These are phyloP conservation scores for Hemithea aestivaria DNA, from an alignment of 2,888 invertebrate species.

Conservation along the genomic window DNA sequence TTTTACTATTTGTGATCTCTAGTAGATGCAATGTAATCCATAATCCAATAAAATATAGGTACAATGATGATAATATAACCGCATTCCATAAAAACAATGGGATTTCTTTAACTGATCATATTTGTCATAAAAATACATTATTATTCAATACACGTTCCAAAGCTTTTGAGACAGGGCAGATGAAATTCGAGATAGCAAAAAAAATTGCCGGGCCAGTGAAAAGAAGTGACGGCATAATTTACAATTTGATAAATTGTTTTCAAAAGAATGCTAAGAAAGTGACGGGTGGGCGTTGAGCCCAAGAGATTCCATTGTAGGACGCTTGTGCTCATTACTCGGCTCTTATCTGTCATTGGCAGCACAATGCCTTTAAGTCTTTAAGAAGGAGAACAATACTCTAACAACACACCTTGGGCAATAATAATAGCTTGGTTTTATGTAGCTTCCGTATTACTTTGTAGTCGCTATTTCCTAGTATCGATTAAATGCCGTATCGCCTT, in stretches of 20 bases:
- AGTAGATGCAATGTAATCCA: too few relatives aligned
- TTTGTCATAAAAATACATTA: background rate
- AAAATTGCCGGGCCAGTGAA: slow-evolving; percentile 2
- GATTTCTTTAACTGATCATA: too few relatives aligned
- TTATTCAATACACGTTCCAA: background rate
- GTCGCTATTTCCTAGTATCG: background rate
- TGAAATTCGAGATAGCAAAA: slow-evolving; percentile 1
- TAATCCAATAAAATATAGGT: too few relatives aligned
- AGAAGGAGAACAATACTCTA: slow-evolving; percentile 53
- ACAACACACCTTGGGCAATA: slow-evolving; percentile 49
- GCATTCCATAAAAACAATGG: too few relatives aligned
- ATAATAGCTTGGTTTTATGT: slow-evolving; percentile 36
- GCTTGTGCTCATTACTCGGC: slow-evolving; percentile 56
- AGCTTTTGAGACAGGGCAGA: background rate
- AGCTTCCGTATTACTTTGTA: slow-evolving; percentile 22
- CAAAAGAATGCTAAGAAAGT: slow-evolving; percentile 21
- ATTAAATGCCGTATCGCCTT: slow-evolving; percentile 1
- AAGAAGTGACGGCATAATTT: slow-evolving; percentile 15
- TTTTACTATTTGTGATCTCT: too few relatives aligned
- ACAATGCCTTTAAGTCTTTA: slow-evolving; percentile 45
- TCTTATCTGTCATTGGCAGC: slow-evolving; percentile 74
- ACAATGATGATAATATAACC: too few relatives aligned
- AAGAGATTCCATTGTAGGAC: slow-evolving; percentile 54
- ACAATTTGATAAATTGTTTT: slow-evolving; percentile 22
- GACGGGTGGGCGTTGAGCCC: slow-evolving; percentile 33